Percentiles rank a stretch among this genome's conserved stretches.
Evolutionary conservation across 2,113 vertebrate species (phyloP).

Genomic region (Eulemur rufifrons): DNA sequence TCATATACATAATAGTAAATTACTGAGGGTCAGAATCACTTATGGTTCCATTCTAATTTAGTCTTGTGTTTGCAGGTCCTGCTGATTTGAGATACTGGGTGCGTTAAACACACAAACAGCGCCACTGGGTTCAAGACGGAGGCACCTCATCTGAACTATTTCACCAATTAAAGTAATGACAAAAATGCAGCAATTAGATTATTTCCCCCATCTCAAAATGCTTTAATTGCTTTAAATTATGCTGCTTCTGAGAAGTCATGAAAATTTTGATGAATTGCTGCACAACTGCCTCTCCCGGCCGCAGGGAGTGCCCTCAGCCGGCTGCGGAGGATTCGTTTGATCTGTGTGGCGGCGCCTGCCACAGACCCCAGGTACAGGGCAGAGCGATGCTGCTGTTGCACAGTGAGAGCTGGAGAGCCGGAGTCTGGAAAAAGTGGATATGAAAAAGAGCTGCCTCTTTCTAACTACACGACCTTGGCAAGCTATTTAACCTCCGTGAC

Average conservation of each 20-base stretch:
- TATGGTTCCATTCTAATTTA: neutral
- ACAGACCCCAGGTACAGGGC: neutral
- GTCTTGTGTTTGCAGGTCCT: neutral
- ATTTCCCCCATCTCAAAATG: neutral
- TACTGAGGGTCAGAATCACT: neutral
- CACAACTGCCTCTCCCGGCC: accelerated
- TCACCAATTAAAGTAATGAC: neutral
- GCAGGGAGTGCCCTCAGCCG: accelerated
- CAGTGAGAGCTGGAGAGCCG: neutral
- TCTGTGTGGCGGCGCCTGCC: accelerated
- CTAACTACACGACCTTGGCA: no score
- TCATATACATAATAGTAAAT: no score
- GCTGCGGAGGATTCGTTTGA: accelerated
- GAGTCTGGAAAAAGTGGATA: accelerated
- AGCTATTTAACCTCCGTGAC: neutral
- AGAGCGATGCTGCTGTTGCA: neutral
- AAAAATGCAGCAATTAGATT: neutral
- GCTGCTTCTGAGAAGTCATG: neutral
- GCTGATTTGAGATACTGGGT: neutral
- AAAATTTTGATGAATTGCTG: neutral
- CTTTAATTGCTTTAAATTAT: neutral
- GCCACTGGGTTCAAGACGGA: neutral
- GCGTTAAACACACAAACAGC: neutral
- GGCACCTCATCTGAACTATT: neutral
- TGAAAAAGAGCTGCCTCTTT: neutral